Percentiles rank a stretch among this genome's conserved stretches.
Conservation (phyloP, 64 coral and sea anemone genomes). For the Pocillopora verrucosa region DNA sequence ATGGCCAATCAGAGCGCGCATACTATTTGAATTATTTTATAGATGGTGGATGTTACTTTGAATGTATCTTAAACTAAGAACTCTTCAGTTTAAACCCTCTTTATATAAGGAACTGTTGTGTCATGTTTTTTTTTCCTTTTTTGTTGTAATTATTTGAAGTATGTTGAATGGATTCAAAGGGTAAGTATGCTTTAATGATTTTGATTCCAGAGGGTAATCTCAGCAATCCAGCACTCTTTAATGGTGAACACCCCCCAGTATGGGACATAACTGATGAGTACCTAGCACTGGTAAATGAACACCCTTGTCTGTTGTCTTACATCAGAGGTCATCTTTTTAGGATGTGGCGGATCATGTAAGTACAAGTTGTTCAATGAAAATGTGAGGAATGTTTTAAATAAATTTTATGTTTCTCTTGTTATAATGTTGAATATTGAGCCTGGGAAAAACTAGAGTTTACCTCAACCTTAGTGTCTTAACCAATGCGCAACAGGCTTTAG, state of each 20-base stretch:
- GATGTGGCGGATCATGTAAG: slow-evolving; percentile 84
- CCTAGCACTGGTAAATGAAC: slow-evolving; percentile 71
- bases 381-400: background rate
- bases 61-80: too few relatives aligned
- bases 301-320: slow-evolving; percentile 80
- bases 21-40: too few relatives aligned
- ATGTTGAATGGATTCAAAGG: background rate
- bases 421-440: too few relatives aligned
- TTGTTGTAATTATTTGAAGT: background rate
- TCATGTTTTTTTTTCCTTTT: background rate
- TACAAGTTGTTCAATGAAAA: background rate
- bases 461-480: too few relatives aligned
- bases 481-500: too few relatives aligned
- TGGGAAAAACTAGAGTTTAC: too few relatives aligned
- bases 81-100: too few relatives aligned
- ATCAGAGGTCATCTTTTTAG: slow-evolving; percentile 91
- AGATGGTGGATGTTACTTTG: too few relatives aligned
- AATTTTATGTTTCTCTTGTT: too few relatives aligned
- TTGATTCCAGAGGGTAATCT: slow-evolving; percentile 83
- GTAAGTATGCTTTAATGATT: background rate
- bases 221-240: slow-evolving; percentile 93
- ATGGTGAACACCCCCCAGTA: slow-evolving; percentile 73
- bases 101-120: background rate
- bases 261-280: slow-evolving; percentile 95
- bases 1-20: too few relatives aligned